These are phyloP conservation scores for Merluccius polli DNA, from an alignment of 2,797 vertebrate genomes.

Conservation along the genomic window DNA sequence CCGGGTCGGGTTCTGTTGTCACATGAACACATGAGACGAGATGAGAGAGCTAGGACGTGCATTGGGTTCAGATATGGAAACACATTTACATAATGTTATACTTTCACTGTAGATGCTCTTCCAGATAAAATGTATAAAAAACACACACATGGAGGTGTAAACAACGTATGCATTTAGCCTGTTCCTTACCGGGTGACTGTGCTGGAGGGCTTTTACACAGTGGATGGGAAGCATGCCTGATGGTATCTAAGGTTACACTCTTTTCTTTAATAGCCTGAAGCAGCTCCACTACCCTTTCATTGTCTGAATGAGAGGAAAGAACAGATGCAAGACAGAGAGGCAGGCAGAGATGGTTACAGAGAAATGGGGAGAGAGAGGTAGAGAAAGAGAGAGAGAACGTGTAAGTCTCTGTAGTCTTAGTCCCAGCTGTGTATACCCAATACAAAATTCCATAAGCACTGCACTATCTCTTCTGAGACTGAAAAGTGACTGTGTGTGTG, in stretches of 20 bases:
- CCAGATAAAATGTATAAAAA: background rate
- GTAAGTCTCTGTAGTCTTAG: constrained; percentile 13
- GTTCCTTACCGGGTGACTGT: constrained; percentile 73
- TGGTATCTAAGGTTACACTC: constrained; percentile 78
- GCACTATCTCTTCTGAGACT: constrained; percentile 8
- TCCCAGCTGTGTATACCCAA: constrained; percentile 9
- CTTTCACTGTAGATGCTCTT: background rate
- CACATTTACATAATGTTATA: background rate
- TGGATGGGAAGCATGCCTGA: constrained; percentile 77
- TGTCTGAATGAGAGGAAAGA: constrained; percentile 72
- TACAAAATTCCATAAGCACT: constrained; percentile 10
- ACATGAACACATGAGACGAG: constrained; percentile 37
- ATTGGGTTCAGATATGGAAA: constrained; percentile 1
- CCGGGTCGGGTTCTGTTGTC: constrained; percentile 72
- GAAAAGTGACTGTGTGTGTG: no score
- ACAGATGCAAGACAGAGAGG: constrained; percentile 1
- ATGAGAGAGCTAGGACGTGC: background rate
- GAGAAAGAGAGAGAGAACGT: background rate
- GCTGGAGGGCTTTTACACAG: constrained; percentile 79
- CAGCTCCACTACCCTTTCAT: constrained; percentile 88
- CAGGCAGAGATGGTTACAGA: constrained; percentile 22
- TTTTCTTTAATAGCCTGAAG: constrained; percentile 94
- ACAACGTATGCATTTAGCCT: constrained; percentile 13
- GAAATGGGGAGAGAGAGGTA: constrained; percentile 13
- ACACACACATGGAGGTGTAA: background rate